These are phyloP conservation scores for Eumaeus atala DNA, from an alignment of 1,140 invertebrate genomes.

Conservation along the genomic window DNA sequence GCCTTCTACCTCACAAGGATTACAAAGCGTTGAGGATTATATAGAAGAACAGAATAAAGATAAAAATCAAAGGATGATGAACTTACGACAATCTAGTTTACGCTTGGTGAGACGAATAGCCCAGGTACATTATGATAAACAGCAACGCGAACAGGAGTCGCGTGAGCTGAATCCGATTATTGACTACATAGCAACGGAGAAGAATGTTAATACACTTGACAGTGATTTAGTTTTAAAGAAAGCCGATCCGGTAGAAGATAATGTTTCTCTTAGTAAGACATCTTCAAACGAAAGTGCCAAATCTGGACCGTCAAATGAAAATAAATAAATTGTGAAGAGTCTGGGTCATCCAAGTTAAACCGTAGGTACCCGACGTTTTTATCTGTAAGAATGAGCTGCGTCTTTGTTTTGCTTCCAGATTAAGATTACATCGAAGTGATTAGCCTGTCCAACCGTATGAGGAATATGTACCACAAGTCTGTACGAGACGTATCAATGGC, in stretches of 20 bases:
- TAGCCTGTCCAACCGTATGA: too few species aligned
- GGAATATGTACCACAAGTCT: too few species aligned
- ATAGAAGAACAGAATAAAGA: constrained; percentile 18
- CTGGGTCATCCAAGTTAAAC: too few species aligned
- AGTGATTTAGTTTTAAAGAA: too few species aligned
- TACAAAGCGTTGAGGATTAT: constrained; percentile 34
- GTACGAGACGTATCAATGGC: too few species aligned
- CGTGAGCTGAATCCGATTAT: constrained; percentile 21
- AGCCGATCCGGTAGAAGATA: too few species aligned
- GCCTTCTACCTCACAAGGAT: background rate
- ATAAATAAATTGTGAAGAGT: background rate
- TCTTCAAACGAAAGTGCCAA: background rate
- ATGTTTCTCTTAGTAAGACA: too few species aligned
- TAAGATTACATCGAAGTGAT: too few species aligned
- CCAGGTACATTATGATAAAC: background rate
- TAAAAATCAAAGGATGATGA: too few species aligned
- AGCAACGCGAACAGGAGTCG: constrained; percentile 3
- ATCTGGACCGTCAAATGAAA: background rate
- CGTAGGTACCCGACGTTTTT: too few species aligned
- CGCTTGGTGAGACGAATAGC: background rate
- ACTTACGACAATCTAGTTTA: background rate
- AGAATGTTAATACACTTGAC: constrained; percentile 22
- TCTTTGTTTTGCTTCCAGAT: too few species aligned
- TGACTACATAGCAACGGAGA: constrained; percentile 18
- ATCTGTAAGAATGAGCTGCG: too few species aligned